Percentiles rank a stretch among this genome's conserved stretches.
Conservation (phyloP, 23 tunicate species). For the Botrylloides violaceus region DNA sequence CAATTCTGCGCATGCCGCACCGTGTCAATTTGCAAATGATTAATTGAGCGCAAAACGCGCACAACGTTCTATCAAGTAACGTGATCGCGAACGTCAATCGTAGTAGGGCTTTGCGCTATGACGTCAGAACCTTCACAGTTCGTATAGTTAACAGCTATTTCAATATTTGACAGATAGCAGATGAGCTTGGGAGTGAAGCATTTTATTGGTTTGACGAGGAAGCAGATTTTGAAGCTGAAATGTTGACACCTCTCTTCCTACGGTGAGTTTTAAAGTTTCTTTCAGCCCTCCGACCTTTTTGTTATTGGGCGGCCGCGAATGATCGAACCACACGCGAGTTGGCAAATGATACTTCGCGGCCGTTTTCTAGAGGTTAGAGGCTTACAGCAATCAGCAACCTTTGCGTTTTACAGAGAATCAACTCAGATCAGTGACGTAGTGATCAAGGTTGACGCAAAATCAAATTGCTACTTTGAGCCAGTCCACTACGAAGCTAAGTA, state of each 20-base stretch:
- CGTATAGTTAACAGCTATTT: neutral
- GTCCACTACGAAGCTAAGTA: neutral
- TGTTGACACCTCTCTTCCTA: slow-evolving; percentile 48
- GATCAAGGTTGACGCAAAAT: neutral
- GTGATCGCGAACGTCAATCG: neutral
- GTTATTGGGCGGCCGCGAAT: no score
- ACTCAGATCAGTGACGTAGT: slow-evolving; percentile 11
- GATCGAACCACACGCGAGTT: neutral
- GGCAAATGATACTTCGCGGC: no score
- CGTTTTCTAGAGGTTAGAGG: no score
- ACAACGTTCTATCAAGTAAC: no score
- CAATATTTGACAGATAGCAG: slow-evolving; percentile 9
- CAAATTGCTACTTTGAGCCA: neutral
- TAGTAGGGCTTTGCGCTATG: neutral
- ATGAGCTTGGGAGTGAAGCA: slow-evolving; percentile 47
- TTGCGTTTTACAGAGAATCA: slow-evolving; percentile 5
- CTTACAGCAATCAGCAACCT: no score
- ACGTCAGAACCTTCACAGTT: neutral
- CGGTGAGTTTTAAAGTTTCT: slow-evolving; percentile 29
- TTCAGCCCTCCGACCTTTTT: no score
- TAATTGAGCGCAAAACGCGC: no score
- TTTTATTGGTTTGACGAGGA: slow-evolving; percentile 62
- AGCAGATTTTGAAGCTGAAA: slow-evolving; percentile 53
- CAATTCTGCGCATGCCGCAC: no score
- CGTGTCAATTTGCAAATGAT: no score